Evolutionary conservation across 2,113 vertebrate species (phyloP), one percentile per base, ranked within the genome.

Genomic region (Pseudolaguvia tuberculata): DNA sequence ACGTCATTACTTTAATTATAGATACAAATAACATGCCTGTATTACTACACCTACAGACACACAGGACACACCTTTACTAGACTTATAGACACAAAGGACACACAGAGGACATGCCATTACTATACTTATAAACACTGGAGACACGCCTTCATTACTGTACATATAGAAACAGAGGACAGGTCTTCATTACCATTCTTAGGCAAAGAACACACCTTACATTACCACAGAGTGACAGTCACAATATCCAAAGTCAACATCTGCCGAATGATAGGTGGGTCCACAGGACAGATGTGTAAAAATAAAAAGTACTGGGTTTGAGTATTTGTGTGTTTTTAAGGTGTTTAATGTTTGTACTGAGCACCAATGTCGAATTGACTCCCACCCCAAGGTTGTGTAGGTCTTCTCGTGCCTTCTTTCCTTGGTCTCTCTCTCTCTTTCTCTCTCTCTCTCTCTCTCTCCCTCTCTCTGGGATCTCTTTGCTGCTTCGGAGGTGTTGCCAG

Each of bases 401-500:
- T 57, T n/a, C 58, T 50, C 17, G 52, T 55, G 66, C 61, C 15
- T 58, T 45, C 23, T 50, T 65, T 52, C 51, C 57, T 73, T 12
- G 18, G 14, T 52, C 27, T 23, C 47, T 13, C 68, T 71, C 48
- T 50, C 52, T 70, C 15, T 7, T 50, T 27, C 58, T 76, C 52
- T 47, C 68, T 31, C 39, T 57, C 81, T 52, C 73, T 3, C 63
- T 69, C 72, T 79, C 69, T 78, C 74, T 66, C 61, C 56, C 35
- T 62, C 62, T 72, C 76, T 72, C 72, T 82, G 84, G 80, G 78
- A 88, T 87, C 84, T 87, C 85, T n/a, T n/a, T 76, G 74, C 82
- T 86, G 84, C 79, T 73, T 65, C 65, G 77, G 84, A 93, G 94
- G 93, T 89, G 94, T 93, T 92, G 91, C 94, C 94, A 94, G 89